Percentiles rank a stretch among this genome's conserved stretches.
These are phyloP conservation scores for Himalopsyche kuldschensis DNA, from an alignment of 2,888 invertebrate species.

Conservation along the genomic window DNA sequence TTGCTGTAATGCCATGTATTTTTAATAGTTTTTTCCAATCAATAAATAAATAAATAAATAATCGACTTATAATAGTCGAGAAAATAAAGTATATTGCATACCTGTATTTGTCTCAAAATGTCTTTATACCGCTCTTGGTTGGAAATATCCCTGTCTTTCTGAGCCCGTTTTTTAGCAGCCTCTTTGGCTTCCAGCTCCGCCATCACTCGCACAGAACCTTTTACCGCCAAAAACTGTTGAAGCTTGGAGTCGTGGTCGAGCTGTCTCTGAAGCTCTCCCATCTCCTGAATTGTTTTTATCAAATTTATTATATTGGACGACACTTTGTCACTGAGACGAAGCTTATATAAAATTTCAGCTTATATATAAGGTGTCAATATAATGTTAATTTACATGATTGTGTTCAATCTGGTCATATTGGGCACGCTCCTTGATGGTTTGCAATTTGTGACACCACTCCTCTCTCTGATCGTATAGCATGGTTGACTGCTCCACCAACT, in stretches of 20 bases:
- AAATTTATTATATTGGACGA: too few relatives aligned
- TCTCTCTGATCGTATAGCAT: constrained; percentile 87
- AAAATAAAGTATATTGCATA: not conserved
- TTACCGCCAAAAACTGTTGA: constrained; percentile 81
- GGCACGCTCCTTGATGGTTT: constrained; percentile 75
- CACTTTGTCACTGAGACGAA: too few relatives aligned
- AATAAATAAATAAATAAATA: too few relatives aligned
- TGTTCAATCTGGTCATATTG: constrained; percentile 67
- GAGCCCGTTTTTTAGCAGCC: constrained; percentile 67
- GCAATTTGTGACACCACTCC: constrained; percentile 77
- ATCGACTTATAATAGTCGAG: too few relatives aligned
- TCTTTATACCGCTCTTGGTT: constrained; percentile 73
- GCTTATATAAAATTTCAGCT: too few relatives aligned
- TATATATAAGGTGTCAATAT: not conserved
- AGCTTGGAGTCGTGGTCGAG: constrained; percentile 84
- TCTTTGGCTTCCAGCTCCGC: constrained; percentile 74
- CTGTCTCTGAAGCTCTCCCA: constrained; percentile 83
- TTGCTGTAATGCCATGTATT: too few relatives aligned
- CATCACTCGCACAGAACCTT: constrained; percentile 78
- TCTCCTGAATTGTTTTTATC: constrained; percentile 60
- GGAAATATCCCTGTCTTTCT: constrained; percentile 69
- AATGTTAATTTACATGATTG: constrained; percentile 57
- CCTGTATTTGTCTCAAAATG: constrained; percentile 75
- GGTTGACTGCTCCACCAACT: constrained; percentile 85
- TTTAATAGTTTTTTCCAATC: too few relatives aligned